A percentile compares a stretch with the other conserved stretches of the same genome.
Evolutionary conservation across 2,888 invertebrate species (phyloP).

Genomic region (Eretmocerus hayati): DNA sequence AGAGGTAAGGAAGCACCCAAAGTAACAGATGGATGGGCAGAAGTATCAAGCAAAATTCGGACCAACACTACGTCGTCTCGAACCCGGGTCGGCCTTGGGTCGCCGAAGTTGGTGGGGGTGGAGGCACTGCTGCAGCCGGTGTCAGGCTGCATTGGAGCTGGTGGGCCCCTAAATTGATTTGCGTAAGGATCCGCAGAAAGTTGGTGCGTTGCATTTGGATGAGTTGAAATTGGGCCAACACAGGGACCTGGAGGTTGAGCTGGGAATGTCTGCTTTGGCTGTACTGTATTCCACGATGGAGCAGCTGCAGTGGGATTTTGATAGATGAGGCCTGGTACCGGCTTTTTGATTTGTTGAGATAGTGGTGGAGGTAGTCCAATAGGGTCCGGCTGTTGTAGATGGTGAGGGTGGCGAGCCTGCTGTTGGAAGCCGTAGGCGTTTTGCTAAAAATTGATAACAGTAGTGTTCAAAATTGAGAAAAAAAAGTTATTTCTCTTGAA

Average conservation of each 20-base stretch:
- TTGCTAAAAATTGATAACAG: too few relatives aligned
- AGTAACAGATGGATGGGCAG: too few relatives aligned
- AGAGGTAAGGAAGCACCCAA: too few relatives aligned
- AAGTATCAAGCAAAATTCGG: conserved; percentile 69
- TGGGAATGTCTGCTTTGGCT: conserved; percentile 34
- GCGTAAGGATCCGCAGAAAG: conserved; percentile 25
- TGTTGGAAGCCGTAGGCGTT: too few relatives aligned
- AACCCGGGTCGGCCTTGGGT: conserved; percentile 43
- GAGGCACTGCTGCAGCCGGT: conserved; percentile 36
- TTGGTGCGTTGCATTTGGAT: conserved; percentile 26
- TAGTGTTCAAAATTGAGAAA: too few relatives aligned
- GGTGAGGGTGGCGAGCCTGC: too few relatives aligned
- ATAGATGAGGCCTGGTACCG: too few relatives aligned
- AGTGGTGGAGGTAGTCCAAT: too few relatives aligned
- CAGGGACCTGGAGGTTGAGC: conserved; percentile 3
- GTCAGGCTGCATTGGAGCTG: conserved; percentile 30
- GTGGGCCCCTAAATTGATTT: conserved; percentile 22
- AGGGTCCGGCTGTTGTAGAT: too few relatives aligned
- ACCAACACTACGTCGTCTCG: conserved; percentile 44
- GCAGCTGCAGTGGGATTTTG: too few relatives aligned
- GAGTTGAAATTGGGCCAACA: conserved; percentile 2
- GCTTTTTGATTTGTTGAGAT: too few relatives aligned
- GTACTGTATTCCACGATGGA: conserved; percentile 38
- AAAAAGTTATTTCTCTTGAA: too few relatives aligned
- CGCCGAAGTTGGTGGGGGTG: conserved; percentile 51